These are phyloP conservation scores for Callosobruchus maculatus DNA, from an alignment of 2,888 invertebrate species.

Conservation along the genomic window DNA sequence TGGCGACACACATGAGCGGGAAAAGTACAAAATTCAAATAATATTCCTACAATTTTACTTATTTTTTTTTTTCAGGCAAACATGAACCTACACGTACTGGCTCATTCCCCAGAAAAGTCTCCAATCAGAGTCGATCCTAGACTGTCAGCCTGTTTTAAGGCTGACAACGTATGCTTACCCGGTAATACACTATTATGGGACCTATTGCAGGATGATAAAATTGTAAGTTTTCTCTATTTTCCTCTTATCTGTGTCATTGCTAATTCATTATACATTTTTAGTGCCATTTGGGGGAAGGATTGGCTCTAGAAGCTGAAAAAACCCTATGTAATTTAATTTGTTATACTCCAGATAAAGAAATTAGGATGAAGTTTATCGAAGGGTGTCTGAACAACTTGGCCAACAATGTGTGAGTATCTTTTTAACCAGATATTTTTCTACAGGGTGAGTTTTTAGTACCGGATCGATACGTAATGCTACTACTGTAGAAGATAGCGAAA, in stretches of 20 bases:
- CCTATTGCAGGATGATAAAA: constrained; percentile 85
- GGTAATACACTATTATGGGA: constrained; percentile 94
- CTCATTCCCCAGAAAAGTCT: constrained; percentile 32
- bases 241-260: not conserved
- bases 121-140: constrained; percentile 46
- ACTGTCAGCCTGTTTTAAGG: constrained; percentile 47
- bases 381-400: constrained; percentile 89
- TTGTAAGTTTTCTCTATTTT: constrained; percentile 55
- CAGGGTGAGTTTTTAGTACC: no score
- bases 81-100: constrained; percentile 40
- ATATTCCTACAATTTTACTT: no score
- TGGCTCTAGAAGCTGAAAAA: constrained; percentile 92
- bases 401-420: constrained; percentile 62
- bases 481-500: no score
- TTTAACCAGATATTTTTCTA: no score
- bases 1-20: no score
- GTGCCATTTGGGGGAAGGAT: constrained; percentile 83
- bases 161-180: constrained; percentile 75
- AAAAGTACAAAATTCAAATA: no score
- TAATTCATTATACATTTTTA: constrained; percentile 39
- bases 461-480: no score
- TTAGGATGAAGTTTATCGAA: constrained; percentile 91
- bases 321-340: constrained; percentile 85
- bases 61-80: constrained; percentile 18
- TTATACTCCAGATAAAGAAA: constrained; percentile 84